A percentile compares a stretch with the other conserved stretches of the same genome.
Conservation (phyloP, 2,888 invertebrate species). For the Orchestes rusci region DNA sequence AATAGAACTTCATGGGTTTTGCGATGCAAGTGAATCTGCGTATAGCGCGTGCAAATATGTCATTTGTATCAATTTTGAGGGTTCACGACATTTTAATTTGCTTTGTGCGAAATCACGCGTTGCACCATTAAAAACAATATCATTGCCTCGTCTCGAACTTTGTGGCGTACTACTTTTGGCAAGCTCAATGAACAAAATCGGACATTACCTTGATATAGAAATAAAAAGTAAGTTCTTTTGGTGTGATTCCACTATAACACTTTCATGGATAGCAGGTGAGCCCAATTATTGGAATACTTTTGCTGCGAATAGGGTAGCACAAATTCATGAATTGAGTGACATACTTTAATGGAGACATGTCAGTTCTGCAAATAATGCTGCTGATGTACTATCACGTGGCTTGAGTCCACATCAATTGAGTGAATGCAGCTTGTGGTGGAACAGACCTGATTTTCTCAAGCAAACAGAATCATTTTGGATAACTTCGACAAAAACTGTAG, state of each 20-base stretch:
- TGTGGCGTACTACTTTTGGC: not conserved
- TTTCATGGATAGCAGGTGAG: slow-evolving; percentile 13
- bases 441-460: not conserved
- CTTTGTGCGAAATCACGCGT: slow-evolving; percentile 19
- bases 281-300: slow-evolving; percentile 15
- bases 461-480: not conserved
- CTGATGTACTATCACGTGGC: slow-evolving; percentile 17
- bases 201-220: not conserved
- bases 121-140: slow-evolving; percentile 14
- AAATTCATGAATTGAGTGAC: slow-evolving; percentile 12
- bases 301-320: slow-evolving; percentile 18
- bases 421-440: slow-evolving; percentile 5
- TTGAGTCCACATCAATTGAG: not conserved
- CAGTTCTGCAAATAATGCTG: slow-evolving; percentile 17
- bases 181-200: not conserved
- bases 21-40: slow-evolving; percentile 17
- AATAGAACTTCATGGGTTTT: slow-evolving; percentile 23
- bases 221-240: not conserved
- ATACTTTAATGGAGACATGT: slow-evolving; percentile 14
- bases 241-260: slow-evolving; percentile 8
- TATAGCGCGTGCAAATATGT: slow-evolving; percentile 21
- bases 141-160: slow-evolving; percentile 2
- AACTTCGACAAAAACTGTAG: not conserved
- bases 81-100: not conserved
- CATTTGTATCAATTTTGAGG: not conserved